Evolutionary conservation across 2,797 vertebrate genomes (phyloP).

Genomic region (Cirrhinus molitorella): DNA sequence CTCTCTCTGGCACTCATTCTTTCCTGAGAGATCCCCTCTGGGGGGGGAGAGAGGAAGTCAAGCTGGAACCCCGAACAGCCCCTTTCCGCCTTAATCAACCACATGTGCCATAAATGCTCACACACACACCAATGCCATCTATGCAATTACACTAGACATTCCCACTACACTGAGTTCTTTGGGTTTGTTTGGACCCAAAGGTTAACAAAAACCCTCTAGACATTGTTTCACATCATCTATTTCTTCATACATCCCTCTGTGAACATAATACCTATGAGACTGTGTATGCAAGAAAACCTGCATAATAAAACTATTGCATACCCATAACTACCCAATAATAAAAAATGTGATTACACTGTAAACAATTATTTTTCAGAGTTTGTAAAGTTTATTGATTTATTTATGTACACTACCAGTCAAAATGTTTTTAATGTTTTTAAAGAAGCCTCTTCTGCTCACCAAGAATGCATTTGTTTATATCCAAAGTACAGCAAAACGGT

Average conservation of each 20-base stretch:
- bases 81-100: slow-evolving; percentile 87
- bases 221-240: background rate
- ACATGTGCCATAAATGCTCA: slow-evolving; percentile 86
- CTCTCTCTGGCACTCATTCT: slow-evolving; percentile 72
- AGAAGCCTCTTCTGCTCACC: too few species aligned
- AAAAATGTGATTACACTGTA: too few species aligned
- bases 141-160: slow-evolving; percentile 25
- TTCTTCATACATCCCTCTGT: background rate
- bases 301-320: too few species aligned
- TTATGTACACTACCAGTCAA: too few species aligned
- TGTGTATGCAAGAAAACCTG: background rate
- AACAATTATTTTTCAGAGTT: too few species aligned
- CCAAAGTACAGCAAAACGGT: too few species aligned
- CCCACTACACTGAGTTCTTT: slow-evolving; percentile 3
- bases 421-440: too few species aligned
- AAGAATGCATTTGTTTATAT: too few species aligned
- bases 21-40: slow-evolving; percentile 87
- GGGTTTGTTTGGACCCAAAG: slow-evolving; percentile 8
- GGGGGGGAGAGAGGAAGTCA: slow-evolving; percentile 90
- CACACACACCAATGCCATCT: slow-evolving; percentile 41
- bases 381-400: too few species aligned
- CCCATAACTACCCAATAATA: background rate
- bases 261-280: background rate
- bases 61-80: slow-evolving; percentile 81
- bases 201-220: slow-evolving; percentile 13